Conservation (phyloP, 2,797 vertebrate species). For the Tragopan temminckii region DNA sequence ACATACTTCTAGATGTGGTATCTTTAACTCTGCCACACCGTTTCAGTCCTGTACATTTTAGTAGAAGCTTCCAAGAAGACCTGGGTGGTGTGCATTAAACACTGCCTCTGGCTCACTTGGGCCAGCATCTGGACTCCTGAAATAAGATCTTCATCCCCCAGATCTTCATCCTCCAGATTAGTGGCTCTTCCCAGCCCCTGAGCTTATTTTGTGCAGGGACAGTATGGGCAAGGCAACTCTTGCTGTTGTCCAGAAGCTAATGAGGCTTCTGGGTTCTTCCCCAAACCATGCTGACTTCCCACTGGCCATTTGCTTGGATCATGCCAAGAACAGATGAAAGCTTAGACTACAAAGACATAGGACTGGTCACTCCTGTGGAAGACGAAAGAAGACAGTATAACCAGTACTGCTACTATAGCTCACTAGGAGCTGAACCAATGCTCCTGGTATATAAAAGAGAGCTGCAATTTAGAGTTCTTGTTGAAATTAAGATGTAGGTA, state of each 20-base stretch:
- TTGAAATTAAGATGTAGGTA: constrained; percentile 15
- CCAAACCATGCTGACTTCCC: neutral
- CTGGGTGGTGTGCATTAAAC: neutral
- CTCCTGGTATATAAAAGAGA: fast-evolving
- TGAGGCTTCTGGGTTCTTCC: neutral
- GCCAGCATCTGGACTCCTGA: neutral
- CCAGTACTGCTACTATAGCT: neutral
- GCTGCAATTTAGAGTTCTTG: neutral
- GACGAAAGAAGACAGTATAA: neutral
- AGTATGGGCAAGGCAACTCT: fast-evolving
- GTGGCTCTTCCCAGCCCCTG: neutral
- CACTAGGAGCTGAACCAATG: neutral
- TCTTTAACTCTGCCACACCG: neutral
- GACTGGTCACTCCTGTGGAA: neutral
- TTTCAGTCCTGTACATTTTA: neutral
- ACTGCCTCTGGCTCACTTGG: neutral
- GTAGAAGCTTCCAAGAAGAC: neutral
- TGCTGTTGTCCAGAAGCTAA: neutral
- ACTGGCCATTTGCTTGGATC: neutral
- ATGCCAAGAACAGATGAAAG: neutral
- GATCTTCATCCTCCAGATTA: neutral
- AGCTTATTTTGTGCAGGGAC: neutral
- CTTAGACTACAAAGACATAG: neutral
- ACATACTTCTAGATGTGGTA: neutral
- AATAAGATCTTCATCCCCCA: neutral